A percentile compares a stretch with the other conserved stretches of the same genome.
Evolutionary conservation across 2,797 vertebrate species (phyloP).

Genomic region (Pogonophryne albipinna): DNA sequence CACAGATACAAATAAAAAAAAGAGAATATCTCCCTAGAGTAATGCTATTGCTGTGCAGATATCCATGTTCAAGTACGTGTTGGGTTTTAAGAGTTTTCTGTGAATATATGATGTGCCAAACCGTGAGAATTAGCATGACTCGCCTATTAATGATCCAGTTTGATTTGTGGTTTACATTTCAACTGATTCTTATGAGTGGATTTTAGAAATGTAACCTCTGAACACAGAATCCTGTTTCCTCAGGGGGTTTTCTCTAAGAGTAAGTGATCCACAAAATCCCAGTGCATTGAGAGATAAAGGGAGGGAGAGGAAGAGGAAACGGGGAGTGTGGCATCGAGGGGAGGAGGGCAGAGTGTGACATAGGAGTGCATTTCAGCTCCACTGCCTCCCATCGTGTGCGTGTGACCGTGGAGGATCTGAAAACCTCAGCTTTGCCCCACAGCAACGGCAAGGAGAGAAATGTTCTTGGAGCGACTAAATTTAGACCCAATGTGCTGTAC

Average conservation of each 20-base stretch:
- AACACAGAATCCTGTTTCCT: conserved; percentile 57
- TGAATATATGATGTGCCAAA: conserved; percentile 27
- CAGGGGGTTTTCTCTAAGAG: conserved; percentile 56
- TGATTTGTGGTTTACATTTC: conserved; percentile 55
- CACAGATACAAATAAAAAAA: conserved; percentile 42
- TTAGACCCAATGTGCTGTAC: conserved; percentile 80
- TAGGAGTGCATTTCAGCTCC: conserved; percentile 76
- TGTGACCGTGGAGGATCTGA: conserved; percentile 75
- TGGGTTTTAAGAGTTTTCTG: conserved; percentile 2
- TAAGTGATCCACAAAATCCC: conserved; percentile 75
- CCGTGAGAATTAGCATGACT: conserved; percentile 40
- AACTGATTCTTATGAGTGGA: conserved; percentile 50
- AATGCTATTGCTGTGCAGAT: conserved; percentile 27
- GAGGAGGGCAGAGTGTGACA: conserved; percentile 56
- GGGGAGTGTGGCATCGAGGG: conserved; percentile 25
- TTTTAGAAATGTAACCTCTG: conserved; percentile 66
- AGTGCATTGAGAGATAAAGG: conserved; percentile 68
- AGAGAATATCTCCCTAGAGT: conserved; percentile 40
- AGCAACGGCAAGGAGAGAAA: conserved; percentile 71
- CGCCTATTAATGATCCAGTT: conserved; percentile 55
- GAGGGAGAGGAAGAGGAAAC: conserved; percentile 28
- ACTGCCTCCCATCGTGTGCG: conserved; percentile 70
- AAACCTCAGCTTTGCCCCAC: conserved; percentile 76
- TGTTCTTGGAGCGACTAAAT: conserved; percentile 79
- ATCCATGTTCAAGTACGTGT: conserved; percentile 21